Evolutionary conservation across 2,888 invertebrate species (phyloP), one percentile per base, ranked within the genome.

Genomic region (Tenthredo distinguenda): DNA sequence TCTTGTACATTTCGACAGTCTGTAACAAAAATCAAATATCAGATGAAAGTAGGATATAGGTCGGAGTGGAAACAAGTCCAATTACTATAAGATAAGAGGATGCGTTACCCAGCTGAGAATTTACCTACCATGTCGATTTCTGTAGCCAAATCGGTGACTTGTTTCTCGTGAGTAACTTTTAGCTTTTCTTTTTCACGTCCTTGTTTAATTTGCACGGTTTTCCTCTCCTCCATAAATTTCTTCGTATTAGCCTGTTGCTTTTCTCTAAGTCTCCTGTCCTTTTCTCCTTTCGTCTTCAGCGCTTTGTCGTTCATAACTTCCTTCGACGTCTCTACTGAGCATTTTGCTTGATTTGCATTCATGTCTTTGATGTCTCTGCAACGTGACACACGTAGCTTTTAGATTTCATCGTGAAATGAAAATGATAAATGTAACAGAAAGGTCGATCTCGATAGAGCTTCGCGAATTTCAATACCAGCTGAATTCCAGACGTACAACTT

Each of bases 261-360:
- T 88, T 96, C 95, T 43, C 95, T 92, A 21, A 95, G 93, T 72
- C 96, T 92, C 88, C 95, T 94, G 87, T 96, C 96, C 88, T 95
- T 94, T 90, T 96, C 96, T 10, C 96, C 96, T 89, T 96, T 96
- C 86, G 96, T 95, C 89, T 95, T 95, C 85, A 96, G 94, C 26
- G 95, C 94, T 89, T 96, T 96, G 91, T 96, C 96, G 91, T 94
- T 94, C 91, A 94, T 94, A 18, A 96, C 95, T 87, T 95, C 95
- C 89, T 95, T 95, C 4, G 95, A 95, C n/a, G 96, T 96, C 89
- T 96, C 96, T 86, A 96, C 96, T 0, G 96, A 96, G 86, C 95
- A 93, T 91, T 96, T 96, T 3, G 95, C 96, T 90, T 96, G 96
- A 87, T 94, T 94, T 34, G 95, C 93, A 89, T 95, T 96, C 94